Percentiles rank a stretch among this genome's conserved stretches.
Conservation (phyloP, 2,113 vertebrate species). For the Columbina picui region DNA sequence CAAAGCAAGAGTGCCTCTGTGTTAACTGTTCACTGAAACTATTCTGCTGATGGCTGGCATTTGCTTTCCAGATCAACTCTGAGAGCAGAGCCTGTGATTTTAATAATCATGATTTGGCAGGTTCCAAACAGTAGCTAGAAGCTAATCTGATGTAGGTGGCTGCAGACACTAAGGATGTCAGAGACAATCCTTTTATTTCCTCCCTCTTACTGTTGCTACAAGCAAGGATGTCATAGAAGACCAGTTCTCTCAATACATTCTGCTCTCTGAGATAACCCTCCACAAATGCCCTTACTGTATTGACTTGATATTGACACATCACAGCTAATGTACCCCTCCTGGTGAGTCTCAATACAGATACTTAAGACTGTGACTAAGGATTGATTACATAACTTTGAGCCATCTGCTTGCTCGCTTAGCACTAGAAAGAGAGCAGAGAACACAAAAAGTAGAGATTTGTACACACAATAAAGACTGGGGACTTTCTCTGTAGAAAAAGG, state of each 20-base stretch:
- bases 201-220: neutral
- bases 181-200: neutral
- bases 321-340: neutral
- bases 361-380: neutral
- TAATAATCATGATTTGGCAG: neutral
- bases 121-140: neutral
- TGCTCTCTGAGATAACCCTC: neutral
- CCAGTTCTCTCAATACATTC: accelerated
- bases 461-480: accelerated
- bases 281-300: neutral
- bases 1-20: neutral
- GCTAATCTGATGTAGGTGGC: neutral
- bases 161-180: neutral
- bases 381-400: neutral
- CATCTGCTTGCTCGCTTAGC: neutral
- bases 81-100: neutral
- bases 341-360: neutral
- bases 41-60: neutral
- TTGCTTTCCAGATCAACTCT: neutral
- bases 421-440: neutral
- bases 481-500: neutral
- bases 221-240: neutral
- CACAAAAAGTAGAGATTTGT: neutral
- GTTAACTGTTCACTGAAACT: neutral
- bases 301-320: neutral